phyloP scores from a whole-genome alignment of 2,797 vertebrate species.

The Eutrigla gurnardus region DNA sequence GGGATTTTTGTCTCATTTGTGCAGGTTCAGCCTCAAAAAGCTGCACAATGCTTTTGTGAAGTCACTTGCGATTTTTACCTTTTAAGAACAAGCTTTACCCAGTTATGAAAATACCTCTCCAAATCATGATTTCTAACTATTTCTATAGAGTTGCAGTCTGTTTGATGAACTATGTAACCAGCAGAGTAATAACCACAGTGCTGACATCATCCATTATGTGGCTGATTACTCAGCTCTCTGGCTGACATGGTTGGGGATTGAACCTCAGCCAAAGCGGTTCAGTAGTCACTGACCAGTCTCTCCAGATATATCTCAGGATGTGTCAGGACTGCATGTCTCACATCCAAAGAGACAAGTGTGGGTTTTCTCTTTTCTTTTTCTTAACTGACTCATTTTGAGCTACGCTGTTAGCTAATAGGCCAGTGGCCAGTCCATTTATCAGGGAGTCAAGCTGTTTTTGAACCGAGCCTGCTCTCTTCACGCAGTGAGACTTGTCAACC shows the following conservation, averaged over 20 bases:
- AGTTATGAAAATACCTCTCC: background rate
- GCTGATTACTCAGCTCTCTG: slow-evolving; percentile 13
- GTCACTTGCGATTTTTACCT: background rate
- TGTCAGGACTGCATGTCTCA: slow-evolving; percentile 38
- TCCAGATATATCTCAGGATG: slow-evolving; percentile 30
- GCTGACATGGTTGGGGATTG: background rate
- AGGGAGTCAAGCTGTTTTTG: slow-evolving; percentile 69
- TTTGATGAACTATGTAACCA: background rate
- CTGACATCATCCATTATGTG: background rate
- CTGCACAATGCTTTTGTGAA: background rate
- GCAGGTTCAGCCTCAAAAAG: background rate
- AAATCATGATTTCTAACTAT: background rate
- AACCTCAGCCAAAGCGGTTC: background rate
- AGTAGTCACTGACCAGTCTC: slow-evolving; percentile 37
- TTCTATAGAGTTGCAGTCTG: background rate
- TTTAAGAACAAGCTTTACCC: background rate
- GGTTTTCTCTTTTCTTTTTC: slow-evolving; percentile 23
- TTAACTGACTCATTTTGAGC: slow-evolving; percentile 59
- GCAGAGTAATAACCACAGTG: background rate
- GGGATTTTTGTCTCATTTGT: background rate
- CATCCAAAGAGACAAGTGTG: slow-evolving; percentile 21
- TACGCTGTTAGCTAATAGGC: slow-evolving; percentile 63
- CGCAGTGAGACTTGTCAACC: slow-evolving; percentile 71
- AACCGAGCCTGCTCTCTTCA: slow-evolving; percentile 51
- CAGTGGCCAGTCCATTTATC: slow-evolving; percentile 71